Evolutionary conservation across 1,140 invertebrate genomes (phyloP).

Genomic region (Gryon sp.): DNA sequence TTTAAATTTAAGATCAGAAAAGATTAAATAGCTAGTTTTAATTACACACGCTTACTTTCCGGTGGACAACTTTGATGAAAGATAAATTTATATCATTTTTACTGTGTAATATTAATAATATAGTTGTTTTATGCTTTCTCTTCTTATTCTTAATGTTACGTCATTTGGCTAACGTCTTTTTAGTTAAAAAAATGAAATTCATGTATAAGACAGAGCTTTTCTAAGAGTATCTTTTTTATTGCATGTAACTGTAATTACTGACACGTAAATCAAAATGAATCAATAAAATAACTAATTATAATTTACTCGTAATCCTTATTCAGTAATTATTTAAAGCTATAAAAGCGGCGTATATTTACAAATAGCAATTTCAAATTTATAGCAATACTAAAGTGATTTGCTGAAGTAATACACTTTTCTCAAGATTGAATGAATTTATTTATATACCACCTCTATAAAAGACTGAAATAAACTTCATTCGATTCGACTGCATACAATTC

Average conservation of each 20-base stretch:
- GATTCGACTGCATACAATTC: conserved; percentile 15
- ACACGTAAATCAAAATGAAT: conserved; percentile 1
- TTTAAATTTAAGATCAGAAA: conserved; percentile 29
- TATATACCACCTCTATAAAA: conserved; percentile 44
- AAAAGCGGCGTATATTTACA: conserved; percentile 18
- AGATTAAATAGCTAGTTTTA: conserved; percentile 48
- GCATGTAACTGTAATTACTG: neutral
- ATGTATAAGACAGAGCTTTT: too few species aligned
- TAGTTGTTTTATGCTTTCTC: conserved; percentile 17
- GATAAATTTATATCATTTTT: conserved; percentile 32
- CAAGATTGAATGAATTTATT: conserved; percentile 51
- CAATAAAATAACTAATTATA: conserved; percentile 7
- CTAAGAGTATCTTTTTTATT: too few species aligned
- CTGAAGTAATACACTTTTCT: conserved; percentile 37
- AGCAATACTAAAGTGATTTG: conserved; percentile 45
- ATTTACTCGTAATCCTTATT: conserved; percentile 7
- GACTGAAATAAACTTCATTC: conserved; percentile 24
- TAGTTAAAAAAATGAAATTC: too few species aligned
- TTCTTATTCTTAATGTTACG: too few species aligned
- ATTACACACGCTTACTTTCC: conserved; percentile 34
- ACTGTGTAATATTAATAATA: conserved; percentile 13
- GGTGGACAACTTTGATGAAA: conserved; percentile 47
- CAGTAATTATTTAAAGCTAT: conserved; percentile 26
- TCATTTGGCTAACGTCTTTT: too few species aligned
- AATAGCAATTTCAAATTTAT: conserved; percentile 35